A percentile compares a stretch with the other conserved stretches of the same genome.
Conservation (phyloP, 2,113 vertebrate genomes). For the Ranitomeya imitator region DNA sequence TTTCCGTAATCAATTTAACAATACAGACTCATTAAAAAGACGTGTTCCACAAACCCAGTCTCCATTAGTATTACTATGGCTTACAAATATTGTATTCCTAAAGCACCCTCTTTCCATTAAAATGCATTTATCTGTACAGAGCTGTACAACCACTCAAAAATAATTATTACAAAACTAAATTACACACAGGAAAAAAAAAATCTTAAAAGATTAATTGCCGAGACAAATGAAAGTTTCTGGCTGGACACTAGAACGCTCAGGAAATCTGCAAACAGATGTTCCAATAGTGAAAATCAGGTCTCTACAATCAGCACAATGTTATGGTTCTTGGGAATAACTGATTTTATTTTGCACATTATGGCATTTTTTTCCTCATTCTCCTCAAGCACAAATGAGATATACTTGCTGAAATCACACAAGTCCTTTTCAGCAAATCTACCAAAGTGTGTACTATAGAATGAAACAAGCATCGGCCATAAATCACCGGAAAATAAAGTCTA, state of each 20-base stretch:
- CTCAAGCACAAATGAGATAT: constrained; percentile 57
- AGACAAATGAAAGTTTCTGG: constrained; percentile 47
- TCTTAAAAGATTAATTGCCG: constrained; percentile 56
- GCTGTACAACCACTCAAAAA: neutral
- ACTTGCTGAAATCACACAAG: constrained; percentile 52
- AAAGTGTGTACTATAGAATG: constrained; percentile 42
- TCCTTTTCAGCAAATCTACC: constrained; percentile 54
- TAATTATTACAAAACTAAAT: constrained; percentile 16
- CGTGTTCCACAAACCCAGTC: no score
- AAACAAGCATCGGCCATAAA: constrained; percentile 39
- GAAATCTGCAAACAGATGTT: constrained; percentile 56
- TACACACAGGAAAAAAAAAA: constrained; percentile 37
- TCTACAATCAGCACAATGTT: constrained; percentile 58
- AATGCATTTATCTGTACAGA: neutral
- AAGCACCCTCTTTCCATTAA: neutral
- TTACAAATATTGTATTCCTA: neutral
- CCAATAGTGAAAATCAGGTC: constrained; percentile 54
- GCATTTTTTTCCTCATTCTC: constrained; percentile 55
- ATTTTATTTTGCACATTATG: constrained; percentile 58
- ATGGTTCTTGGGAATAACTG: constrained; percentile 57
- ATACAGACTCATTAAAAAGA: no score
- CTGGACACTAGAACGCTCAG: constrained; percentile 35
- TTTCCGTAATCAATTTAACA: no score
- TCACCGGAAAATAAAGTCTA: constrained; percentile 43
- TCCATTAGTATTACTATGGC: neutral